A percentile compares a stretch with the other conserved stretches of the same genome.
These are phyloP conservation scores for Aphidius colemani DNA, from an alignment of 2,888 invertebrate species.

Conservation along the genomic window DNA sequence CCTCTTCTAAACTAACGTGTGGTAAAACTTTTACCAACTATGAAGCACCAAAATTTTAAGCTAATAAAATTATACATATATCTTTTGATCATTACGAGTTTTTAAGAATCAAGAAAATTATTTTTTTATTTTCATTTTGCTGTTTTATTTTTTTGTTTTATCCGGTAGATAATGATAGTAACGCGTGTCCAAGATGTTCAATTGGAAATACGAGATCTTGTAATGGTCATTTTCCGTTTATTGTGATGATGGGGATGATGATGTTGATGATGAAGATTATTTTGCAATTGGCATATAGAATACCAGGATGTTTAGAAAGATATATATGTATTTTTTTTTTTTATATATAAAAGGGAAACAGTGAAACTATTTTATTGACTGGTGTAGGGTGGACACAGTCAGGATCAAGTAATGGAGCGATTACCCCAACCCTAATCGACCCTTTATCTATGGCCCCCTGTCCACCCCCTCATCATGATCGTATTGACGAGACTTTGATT, in stretches of 20 bases:
- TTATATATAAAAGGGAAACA: slow-evolving; percentile 12
- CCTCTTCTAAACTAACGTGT: slow-evolving; percentile 11
- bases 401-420: slow-evolving; percentile 58
- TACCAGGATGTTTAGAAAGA: slow-evolving; percentile 36
- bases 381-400: slow-evolving; percentile 53
- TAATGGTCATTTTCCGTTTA: slow-evolving; percentile 16
- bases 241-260: not conserved
- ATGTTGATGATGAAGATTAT: no score
- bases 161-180: slow-evolving; percentile 48
- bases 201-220: slow-evolving; percentile 14
- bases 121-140: not conserved
- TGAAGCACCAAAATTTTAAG: no score
- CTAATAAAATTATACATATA: no score
- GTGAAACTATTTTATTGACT: no score
- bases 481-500: slow-evolving; percentile 61
- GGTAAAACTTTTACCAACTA: no score
- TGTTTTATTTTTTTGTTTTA: not conserved
- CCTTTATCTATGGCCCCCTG: slow-evolving; percentile 28
- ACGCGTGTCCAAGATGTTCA: slow-evolving; percentile 45
- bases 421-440: slow-evolving; percentile 50
- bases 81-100: no score
- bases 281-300: slow-evolving; percentile 12
- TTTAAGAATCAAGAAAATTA: not conserved
- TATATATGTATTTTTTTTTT: no score
- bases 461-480: slow-evolving; percentile 39